Base-by-base conservation (phyloP, 2,888 invertebrate genomes). In the Anodontia alba region DNA sequence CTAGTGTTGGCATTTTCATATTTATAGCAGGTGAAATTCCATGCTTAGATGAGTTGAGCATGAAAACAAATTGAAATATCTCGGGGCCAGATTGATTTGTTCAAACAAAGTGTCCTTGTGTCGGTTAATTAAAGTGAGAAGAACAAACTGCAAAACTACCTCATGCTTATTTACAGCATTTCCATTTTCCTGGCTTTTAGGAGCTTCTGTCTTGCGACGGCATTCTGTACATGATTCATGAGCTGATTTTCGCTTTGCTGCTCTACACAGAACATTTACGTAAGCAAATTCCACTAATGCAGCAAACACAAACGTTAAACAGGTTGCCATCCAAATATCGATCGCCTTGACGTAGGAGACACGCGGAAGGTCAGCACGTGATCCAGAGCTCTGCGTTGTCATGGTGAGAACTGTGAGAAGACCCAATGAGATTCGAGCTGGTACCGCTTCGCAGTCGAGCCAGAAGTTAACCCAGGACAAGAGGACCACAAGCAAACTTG, bases 301-400 rank as follows among this genome's bases (percentile, higher is more conserved):
- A 0, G 86, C 78, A 74, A 88, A 88, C 42, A 88, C 88, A 70
- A 86, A 87, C 15, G 83, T 72, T 12, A 88, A 69, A 74, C 88
- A 88, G 2, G 54, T 66, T 1, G 84, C 78, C 88, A 88, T 83
- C 86, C 87, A 88, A 10, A 88, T 86, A 68, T 88, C 88, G 3
- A 88, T 86, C 29, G 88, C 88, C 69, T 88, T 88, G 67, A 87
- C 73, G 75, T 88, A 88, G 8, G 88, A 86, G 38, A 88, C 86
- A 29, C 80, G 75, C 38, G 87, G 88, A 43, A 87, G 76, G 69
- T 85, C 76, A 17, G 83, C 51, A 10, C 81, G 80, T n/a, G 83
- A 86, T 31, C 84, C 85, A 20, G 86, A 73, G 54, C 83, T 86
- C 76, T 87, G 87, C 8, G 87, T 87, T 51, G 87, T 88, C 80